Conservation (phyloP, 2,113 vertebrate genomes). For the Castor canadensis region DNA sequence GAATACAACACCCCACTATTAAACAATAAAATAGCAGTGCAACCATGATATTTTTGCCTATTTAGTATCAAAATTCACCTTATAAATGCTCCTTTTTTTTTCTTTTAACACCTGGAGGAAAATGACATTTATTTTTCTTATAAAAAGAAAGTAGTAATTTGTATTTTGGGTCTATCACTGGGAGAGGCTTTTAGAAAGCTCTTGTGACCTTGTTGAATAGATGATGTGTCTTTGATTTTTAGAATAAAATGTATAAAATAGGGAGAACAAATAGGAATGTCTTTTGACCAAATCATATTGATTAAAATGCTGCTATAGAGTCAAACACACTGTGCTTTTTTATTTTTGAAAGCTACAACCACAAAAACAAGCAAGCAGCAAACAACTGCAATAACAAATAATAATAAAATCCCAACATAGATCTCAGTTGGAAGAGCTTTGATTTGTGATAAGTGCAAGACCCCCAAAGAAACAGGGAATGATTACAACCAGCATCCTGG, state of each 20-base stretch:
- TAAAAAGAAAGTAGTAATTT: conserved; percentile 48
- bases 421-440: not conserved
- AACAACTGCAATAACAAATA: not conserved
- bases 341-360: not conserved
- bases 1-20: not conserved
- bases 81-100: conserved; percentile 21
- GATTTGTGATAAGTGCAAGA: conserved; percentile 23
- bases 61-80: conserved; percentile 45
- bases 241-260: conserved; percentile 63
- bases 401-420: not conserved
- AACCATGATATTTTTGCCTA: not conserved
- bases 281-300: conserved; percentile 29
- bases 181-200: conserved; percentile 52
- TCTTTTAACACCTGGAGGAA: conserved; percentile 11
- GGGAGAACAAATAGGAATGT: conserved; percentile 59
- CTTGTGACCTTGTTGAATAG: conserved; percentile 51
- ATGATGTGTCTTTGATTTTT: conserved; percentile 39
- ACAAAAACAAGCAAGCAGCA: not conserved
- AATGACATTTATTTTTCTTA: conserved; percentile 33
- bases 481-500: not conserved
- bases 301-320: conserved; percentile 36
- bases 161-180: conserved; percentile 38
- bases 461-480: not conserved
- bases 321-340: not conserved
- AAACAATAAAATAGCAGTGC: conserved; percentile 45